A percentile compares a stretch with the other conserved stretches of the same genome.
These are phyloP conservation scores for Acronicta psi DNA, from an alignment of 2,888 invertebrate genomes.

Conservation along the genomic window DNA sequence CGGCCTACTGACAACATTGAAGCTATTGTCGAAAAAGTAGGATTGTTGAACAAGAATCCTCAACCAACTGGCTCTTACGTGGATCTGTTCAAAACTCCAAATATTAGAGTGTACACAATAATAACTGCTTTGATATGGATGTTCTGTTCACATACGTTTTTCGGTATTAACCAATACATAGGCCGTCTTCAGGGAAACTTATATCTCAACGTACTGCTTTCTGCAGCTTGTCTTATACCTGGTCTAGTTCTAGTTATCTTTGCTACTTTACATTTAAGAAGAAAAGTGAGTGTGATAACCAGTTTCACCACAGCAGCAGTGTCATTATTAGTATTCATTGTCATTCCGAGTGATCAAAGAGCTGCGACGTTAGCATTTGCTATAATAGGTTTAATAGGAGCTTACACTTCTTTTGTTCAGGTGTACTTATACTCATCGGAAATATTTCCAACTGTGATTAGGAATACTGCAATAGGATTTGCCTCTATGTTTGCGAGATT, in stretches of 20 bases:
- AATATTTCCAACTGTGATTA: slow-evolving; percentile 93
- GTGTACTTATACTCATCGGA: slow-evolving; percentile 93
- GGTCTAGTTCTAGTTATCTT: slow-evolving; percentile 72
- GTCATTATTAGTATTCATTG: slow-evolving; percentile 75
- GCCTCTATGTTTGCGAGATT: slow-evolving; percentile 91
- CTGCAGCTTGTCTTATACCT: slow-evolving; percentile 82
- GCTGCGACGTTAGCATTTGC: slow-evolving; percentile 91
- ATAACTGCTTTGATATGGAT: slow-evolving; percentile 93
- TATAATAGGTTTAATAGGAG: slow-evolving; percentile 92
- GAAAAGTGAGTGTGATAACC: slow-evolving; percentile 71
- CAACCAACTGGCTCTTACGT: slow-evolving; percentile 66
- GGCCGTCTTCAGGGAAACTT: slow-evolving; percentile 93
- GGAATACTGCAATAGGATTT: slow-evolving; percentile 94
- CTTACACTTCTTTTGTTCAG: slow-evolving; percentile 91
- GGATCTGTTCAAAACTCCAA: slow-evolving; percentile 91
- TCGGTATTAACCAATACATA: slow-evolving; percentile 94
- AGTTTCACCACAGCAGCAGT: slow-evolving; percentile 72
- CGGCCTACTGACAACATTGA: slow-evolving; percentile 74
- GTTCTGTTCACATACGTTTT: slow-evolving; percentile 94
- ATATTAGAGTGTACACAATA: slow-evolving; percentile 91
- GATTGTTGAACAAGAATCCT: slow-evolving; percentile 60
- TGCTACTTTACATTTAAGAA: slow-evolving; percentile 71
- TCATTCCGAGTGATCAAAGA: slow-evolving; percentile 69
- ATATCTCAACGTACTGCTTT: slow-evolving; percentile 94
- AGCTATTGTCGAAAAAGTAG: slow-evolving; percentile 73